Evolutionary conservation across 1,140 invertebrate species (phyloP).

Genomic region (Sycobia sp.): DNA sequence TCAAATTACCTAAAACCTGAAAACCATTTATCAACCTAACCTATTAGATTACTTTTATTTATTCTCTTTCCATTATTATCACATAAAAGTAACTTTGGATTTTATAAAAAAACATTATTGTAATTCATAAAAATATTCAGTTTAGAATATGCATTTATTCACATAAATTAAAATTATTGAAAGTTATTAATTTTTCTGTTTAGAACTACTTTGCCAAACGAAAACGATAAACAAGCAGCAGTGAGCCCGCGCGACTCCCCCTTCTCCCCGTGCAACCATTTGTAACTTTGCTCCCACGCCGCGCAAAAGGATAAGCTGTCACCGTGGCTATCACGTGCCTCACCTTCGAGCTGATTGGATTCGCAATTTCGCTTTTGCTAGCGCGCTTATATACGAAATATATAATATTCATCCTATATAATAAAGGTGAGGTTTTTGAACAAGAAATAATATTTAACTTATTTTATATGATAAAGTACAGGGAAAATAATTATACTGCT

Average conservation of each 20-base stretch:
- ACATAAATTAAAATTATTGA: background rate
- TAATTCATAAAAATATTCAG: background rate
- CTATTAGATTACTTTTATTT: conserved; percentile 1
- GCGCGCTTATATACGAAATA: too few species aligned
- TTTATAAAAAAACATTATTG: background rate
- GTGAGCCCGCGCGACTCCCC: conserved; percentile 3
- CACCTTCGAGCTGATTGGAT: too few species aligned
- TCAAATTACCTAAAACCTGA: conserved; percentile 1
- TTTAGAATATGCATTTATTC: background rate
- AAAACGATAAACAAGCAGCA: conserved; percentile 18
- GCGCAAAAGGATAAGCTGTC: too few species aligned
- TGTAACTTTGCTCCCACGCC: too few species aligned
- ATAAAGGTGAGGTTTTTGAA: too few species aligned
- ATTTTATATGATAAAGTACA: too few species aligned
- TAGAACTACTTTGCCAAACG: background rate
- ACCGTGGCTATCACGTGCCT: too few species aligned
- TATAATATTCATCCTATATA: too few species aligned
- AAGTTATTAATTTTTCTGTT: background rate
- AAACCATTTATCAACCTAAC: conserved; percentile 10
- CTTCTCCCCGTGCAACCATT: too few species aligned
- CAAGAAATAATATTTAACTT: too few species aligned
- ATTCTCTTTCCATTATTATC: background rate
- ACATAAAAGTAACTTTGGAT: background rate
- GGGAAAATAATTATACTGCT: too few species aligned
- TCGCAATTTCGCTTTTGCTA: too few species aligned